These are phyloP conservation scores for Clavelina lepadiformis DNA, from an alignment of 23 tunicate genomes.

Conservation along the genomic window DNA sequence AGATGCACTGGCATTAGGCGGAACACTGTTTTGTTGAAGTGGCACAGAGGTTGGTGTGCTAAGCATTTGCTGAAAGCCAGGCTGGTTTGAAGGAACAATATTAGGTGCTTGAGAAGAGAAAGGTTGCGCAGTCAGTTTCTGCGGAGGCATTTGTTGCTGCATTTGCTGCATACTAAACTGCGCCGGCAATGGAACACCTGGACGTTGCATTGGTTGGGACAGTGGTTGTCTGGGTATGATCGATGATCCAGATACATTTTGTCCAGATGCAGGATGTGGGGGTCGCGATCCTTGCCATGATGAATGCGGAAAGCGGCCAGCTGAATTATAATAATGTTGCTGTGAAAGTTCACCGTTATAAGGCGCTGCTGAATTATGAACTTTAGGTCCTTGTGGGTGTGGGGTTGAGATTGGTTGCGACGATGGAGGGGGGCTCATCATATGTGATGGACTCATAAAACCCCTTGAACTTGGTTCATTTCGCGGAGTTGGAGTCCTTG, in stretches of 20 bases:
- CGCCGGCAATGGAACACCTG: constrained; percentile 1
- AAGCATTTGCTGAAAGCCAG: background rate
- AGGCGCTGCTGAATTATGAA: background rate
- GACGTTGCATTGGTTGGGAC: constrained; percentile 8
- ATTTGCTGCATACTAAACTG: constrained; percentile 8
- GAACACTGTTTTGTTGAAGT: background rate
- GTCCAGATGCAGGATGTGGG: constrained; percentile 19
- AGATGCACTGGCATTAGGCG: constrained; percentile 17
- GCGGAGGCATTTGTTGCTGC: constrained; percentile 12
- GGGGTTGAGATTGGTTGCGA: constrained; percentile 8
- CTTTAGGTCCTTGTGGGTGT: constrained; percentile 16
- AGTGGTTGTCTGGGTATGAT: constrained; percentile 5
- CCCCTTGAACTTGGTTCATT: constrained; percentile 25
- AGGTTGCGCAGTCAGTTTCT: background rate
- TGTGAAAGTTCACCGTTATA: constrained; percentile 44
- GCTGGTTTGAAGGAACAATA: background rate
- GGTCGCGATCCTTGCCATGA: constrained; percentile 43
- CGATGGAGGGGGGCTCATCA: constrained; percentile 70
- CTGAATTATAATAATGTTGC: constrained; percentile 39
- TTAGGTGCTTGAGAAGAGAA: background rate
- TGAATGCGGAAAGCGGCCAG: constrained; percentile 40
- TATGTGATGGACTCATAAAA: constrained; percentile 52
- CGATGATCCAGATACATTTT: background rate
- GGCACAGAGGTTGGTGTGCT: constrained; percentile 2
- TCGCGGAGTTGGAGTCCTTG: constrained; percentile 35